Evolutionary conservation across 2,888 invertebrate genomes (phyloP).

Genomic region (Cheilosia vulpina): DNA sequence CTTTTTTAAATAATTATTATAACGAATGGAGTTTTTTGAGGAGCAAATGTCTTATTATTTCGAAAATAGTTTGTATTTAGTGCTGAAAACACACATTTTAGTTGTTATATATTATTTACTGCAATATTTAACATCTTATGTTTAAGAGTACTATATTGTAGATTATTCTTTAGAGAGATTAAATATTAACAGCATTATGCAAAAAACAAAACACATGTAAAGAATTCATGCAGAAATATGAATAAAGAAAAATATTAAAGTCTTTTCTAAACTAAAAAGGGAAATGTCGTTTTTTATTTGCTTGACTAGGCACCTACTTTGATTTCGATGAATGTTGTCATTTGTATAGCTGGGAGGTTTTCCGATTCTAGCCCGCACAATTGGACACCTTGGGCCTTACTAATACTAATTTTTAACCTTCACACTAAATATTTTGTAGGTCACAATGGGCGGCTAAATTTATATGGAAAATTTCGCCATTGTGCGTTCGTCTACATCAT

Average conservation of each 20-base stretch:
- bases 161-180: conserved; percentile 44
- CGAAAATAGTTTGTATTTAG: conserved; percentile 46
- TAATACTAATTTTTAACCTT: too few relatives aligned
- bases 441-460: too few relatives aligned
- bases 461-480: too few relatives aligned
- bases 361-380: too few relatives aligned
- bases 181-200: conserved; percentile 27
- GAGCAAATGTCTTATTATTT: conserved; percentile 10
- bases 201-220: conserved; percentile 19
- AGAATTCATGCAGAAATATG: conserved; percentile 32
- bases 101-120: conserved; percentile 40
- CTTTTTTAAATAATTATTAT: conserved; percentile 4
- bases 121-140: conserved; percentile 36
- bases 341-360: too few relatives aligned
- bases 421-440: too few relatives aligned
- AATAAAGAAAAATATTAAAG: conserved; percentile 39
- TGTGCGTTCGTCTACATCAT: too few relatives aligned
- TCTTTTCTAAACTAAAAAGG: conserved; percentile 23
- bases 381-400: too few relatives aligned
- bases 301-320: too few relatives aligned
- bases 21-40: conserved; percentile 17
- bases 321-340: too few relatives aligned
- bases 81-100: conserved; percentile 28
- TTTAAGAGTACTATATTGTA: conserved; percentile 46
- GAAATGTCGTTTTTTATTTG: conserved; percentile 16